These are phyloP conservation scores for Noctua comes DNA, from an alignment of 2,888 invertebrate genomes.

Conservation along the genomic window DNA sequence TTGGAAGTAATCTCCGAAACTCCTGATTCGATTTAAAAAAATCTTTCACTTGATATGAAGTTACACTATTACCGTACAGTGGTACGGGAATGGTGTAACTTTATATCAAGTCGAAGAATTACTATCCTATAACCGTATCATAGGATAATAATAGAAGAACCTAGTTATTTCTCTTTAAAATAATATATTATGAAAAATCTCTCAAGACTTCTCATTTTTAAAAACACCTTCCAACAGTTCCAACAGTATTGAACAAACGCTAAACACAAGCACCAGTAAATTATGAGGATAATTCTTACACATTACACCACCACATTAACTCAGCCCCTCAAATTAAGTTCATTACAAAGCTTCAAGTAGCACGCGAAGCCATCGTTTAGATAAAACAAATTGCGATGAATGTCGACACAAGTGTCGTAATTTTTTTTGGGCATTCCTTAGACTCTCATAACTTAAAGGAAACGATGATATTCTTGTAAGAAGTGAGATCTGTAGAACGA, in stretches of 20 bases:
- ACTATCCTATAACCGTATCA: too few relatives aligned
- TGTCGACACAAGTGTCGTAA: constrained; percentile 19
- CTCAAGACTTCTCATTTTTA: not conserved
- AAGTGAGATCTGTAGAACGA: not conserved
- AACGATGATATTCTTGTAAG: not conserved
- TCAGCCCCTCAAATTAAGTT: constrained; percentile 32
- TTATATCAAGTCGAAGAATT: too few relatives aligned
- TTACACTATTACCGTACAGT: too few relatives aligned
- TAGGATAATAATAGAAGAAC: too few relatives aligned
- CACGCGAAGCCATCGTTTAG: constrained; percentile 48
- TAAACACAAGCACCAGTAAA: not conserved
- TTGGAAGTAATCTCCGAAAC: not conserved
- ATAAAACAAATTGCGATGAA: constrained; percentile 37
- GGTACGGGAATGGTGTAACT: too few relatives aligned
- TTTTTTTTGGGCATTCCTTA: constrained; percentile 3
- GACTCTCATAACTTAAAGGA: not conserved
- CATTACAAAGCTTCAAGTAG: constrained; percentile 4
- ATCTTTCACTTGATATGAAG: not conserved
- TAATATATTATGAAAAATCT: not conserved
- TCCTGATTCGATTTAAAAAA: not conserved
- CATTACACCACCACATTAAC: not conserved
- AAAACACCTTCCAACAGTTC: too few relatives aligned
- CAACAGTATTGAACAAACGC: not conserved
- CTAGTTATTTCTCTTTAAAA: not conserved
- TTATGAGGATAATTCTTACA: not conserved